These are phyloP conservation scores for Myotis brandtii DNA, from an alignment of 2,113 vertebrate species.

Conservation along the genomic window DNA sequence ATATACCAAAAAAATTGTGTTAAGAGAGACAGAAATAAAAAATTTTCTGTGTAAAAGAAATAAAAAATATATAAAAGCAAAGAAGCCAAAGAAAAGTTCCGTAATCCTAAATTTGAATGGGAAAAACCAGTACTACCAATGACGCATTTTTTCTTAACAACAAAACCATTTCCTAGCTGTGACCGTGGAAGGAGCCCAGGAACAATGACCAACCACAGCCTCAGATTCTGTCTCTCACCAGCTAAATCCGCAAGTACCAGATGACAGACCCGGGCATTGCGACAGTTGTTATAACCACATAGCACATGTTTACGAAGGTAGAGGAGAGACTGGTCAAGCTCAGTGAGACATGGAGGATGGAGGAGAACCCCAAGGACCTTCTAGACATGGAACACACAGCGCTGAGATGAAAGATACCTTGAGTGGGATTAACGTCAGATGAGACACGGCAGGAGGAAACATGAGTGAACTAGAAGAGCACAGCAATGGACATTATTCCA, in stretches of 20 bases:
- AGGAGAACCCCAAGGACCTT: background rate
- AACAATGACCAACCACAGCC: background rate
- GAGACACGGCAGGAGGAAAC: background rate
- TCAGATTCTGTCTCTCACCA: background rate
- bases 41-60: background rate
- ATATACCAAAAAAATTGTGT: background rate
- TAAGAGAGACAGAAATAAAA: background rate
- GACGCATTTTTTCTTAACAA: background rate
- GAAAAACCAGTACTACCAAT: background rate
- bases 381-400: fast-evolving
- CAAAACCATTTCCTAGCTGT: background rate
- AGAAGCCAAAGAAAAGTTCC: background rate
- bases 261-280: background rate
- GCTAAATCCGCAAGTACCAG: background rate
- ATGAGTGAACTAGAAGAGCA: background rate
- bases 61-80: background rate
- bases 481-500: background rate
- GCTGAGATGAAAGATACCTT: background rate
- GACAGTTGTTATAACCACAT: fast-evolving
- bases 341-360: fast-evolving
- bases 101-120: background rate
- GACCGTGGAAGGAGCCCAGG: background rate
- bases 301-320: fast-evolving
- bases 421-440: background rate
- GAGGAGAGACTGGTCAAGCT: background rate